Base-by-base conservation (phyloP, 2,888 invertebrate genomes). In the Aporophyla lueneburgensis region DNA sequence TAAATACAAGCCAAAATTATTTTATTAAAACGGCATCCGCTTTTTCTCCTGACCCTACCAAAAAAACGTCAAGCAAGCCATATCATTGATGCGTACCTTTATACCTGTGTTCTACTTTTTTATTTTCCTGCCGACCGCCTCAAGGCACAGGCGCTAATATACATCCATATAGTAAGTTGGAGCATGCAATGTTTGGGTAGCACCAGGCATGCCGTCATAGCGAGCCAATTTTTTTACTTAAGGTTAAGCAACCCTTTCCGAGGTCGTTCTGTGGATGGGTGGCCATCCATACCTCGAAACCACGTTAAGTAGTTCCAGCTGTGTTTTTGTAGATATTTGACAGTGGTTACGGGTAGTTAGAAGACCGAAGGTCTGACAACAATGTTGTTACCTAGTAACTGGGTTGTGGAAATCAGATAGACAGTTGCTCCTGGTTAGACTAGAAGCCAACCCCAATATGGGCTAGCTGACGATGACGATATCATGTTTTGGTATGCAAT, bases 81-180 rank as follows among this genome's bases (percentile, higher is more conserved):
- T 88, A 88, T 89, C 88, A 88, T 78, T 86, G 81, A 88, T 83
- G 85, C 73, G 63, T 84, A 58, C 62, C 67, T 65, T 62, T 88
- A 76, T 81, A 77, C 76, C 73, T 72, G 71, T 85, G 86, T 71
- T 65, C 19, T 40, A 70, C 68, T 78, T 85, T 88, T 81, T 85
- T 86, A 80, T 76, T 87, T 80, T 70, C 40, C 67, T 79, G 63
- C 61, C 63, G 73, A 76, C 54, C 61, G 86, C 87, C 87, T 72
- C 10, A 70, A 75, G 87, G 78, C 72, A 69, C 61, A 70, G 21
- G 81, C 78, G 70, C 46, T 77, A 65, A 72, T 81, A 81, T 86
- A 79, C 75, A 69, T 71, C 53, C 61, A 66, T 66, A 75, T 77
- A 43, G 40, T 49, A 65, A 78, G 53, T 62, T 59, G 56, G 21